Evolutionary conservation across 2,797 vertebrate species (phyloP).

Genomic region (Xenopus petersii): DNA sequence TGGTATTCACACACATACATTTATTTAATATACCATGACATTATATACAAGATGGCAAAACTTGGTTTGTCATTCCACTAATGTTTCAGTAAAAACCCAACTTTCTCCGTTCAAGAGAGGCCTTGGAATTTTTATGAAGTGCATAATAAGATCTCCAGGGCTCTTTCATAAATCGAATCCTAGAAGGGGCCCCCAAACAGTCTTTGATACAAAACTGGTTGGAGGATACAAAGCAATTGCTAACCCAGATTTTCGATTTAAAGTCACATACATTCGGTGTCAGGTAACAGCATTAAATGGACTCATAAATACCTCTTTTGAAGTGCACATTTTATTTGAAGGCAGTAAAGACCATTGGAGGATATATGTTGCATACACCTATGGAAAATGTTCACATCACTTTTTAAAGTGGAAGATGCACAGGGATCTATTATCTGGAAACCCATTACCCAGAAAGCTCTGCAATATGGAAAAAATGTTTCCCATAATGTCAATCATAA

Average conservation of each 20-base stretch:
- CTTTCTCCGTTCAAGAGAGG: constrained; percentile 56
- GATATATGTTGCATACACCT: constrained; percentile 10
- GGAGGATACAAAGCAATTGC: background rate
- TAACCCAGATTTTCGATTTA: background rate
- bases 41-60: background rate
- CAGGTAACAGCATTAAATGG: constrained; percentile 22
- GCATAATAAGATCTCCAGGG: constrained; percentile 33
- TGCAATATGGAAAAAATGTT: too few relatives aligned
- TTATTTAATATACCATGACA: too few relatives aligned
- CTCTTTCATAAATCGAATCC: constrained; percentile 3
- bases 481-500: too few relatives aligned
- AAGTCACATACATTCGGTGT: constrained; percentile 13
- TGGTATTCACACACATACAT: too few relatives aligned
- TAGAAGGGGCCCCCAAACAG: background rate
- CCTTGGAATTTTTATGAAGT: constrained; percentile 42
- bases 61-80: constrained; percentile 59
- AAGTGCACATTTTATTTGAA: constrained; percentile 24
- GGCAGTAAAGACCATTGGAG: constrained; percentile 4
- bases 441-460: too few relatives aligned
- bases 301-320: constrained; percentile 16
- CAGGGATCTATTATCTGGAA: too few relatives aligned
- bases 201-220: constrained; percentile 3
- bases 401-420: too few relatives aligned
- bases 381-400: background rate
- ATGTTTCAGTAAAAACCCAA: constrained; percentile 61